Base-by-base conservation (phyloP, 2,888 invertebrate species). In the Acronicta aceris region DNA sequence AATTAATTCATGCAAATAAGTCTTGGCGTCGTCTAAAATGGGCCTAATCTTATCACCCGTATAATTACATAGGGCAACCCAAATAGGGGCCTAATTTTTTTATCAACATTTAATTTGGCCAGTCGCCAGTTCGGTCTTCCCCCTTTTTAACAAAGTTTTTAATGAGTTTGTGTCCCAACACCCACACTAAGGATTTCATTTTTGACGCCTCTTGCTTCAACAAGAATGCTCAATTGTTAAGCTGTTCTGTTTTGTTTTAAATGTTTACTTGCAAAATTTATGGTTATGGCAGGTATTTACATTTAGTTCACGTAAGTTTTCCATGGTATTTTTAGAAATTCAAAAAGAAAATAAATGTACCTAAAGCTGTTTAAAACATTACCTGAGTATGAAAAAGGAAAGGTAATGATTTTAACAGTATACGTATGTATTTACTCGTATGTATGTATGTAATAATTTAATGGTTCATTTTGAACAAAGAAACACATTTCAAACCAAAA, bases 1-100 rank as follows among this genome's bases (percentile, higher is more conserved):
- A 89, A 89, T 89, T 89, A 90, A 89, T 89, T 89, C 84, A 89
- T 90, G 90, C 84, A 89, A 90, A 90, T 87, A 81, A 84, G 79
- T 70, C 73, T 78, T 76, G 74, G 79, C 85, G 84, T 84, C 81
- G 85, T 89, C 89, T 87, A 82, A 87, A 90, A 86, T 81, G 84
- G 81, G 81, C 81, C 84, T 89, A 88, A 87, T 89, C 88, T 89
- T 87, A 89, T 87, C 89, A 82, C 79, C 78, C 76, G 78, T 80
- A 83, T 89, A 89, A 89, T 89, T 89, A 81, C 81, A 83, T 68
- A 81, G 79, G 74, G 67, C 74, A 68, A 80, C 80, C 76, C 81
- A 83, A 84, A 86, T 82, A 80, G 76, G 71, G 65, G 63, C 79
- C 81, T 85, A 76, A 81, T 82, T 84, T 88, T 85, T 85, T 83